These are phyloP conservation scores for Neolamprologus sp. DNA, from an alignment of 2,113 vertebrate species.

Conservation along the genomic window DNA sequence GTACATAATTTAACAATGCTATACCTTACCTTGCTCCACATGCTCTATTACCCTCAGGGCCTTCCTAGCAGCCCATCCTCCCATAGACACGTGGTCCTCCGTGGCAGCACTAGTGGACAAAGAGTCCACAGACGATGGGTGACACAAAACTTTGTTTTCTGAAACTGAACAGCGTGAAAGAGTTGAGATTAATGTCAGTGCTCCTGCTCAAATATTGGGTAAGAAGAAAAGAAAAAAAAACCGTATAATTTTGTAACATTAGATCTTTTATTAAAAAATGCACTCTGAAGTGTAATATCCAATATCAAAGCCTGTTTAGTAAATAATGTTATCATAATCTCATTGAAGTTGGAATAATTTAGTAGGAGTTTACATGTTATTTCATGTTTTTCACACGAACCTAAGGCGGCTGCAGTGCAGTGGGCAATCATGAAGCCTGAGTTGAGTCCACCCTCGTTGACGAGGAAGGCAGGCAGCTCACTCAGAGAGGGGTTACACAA, in stretches of 20 bases:
- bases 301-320: neutral
- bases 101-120: constrained; percentile 97
- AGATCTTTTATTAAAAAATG: neutral
- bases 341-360: neutral
- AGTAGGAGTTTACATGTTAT: neutral
- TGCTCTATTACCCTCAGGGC: constrained; percentile 91
- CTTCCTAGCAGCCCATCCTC: constrained; percentile 97
- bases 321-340: neutral
- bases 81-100: constrained; percentile 97
- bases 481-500: constrained; percentile 95
- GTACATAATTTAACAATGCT: neutral
- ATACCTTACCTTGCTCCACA: constrained; percentile 84
- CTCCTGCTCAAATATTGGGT: neutral
- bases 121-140: constrained; percentile 96
- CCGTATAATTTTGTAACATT: neutral
- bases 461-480: constrained; percentile 91
- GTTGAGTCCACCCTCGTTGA: constrained; percentile 95
- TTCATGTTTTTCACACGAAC: constrained; percentile 61
- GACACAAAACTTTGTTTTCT: constrained; percentile 94
- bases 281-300: neutral
- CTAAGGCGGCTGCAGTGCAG: constrained; percentile 91
- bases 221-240: neutral
- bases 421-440: constrained; percentile 99
- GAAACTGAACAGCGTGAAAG: constrained; percentile 77
- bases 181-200: neutral